A percentile compares a stretch with the other conserved stretches of the same genome.
These are phyloP conservation scores for Xyrauchen texanus DNA, from an alignment of 2,113 vertebrate genomes.

Conservation along the genomic window DNA sequence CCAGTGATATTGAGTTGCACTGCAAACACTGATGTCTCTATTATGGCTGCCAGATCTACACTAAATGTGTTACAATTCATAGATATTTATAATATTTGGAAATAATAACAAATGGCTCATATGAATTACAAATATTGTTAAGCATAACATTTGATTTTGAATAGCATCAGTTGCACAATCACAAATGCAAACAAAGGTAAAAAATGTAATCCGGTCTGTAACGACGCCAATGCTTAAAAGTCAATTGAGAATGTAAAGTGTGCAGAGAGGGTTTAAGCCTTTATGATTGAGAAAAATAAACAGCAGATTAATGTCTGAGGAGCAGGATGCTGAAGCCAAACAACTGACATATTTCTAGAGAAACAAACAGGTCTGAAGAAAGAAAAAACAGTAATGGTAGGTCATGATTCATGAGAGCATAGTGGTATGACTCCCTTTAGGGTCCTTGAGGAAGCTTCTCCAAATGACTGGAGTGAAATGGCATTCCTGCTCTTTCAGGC, in stretches of 20 bases:
- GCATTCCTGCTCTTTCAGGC: slow-evolving; percentile 38
- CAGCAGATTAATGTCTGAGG: background rate
- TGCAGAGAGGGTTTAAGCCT: background rate
- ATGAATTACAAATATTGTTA: background rate
- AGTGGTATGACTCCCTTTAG: slow-evolving; percentile 17
- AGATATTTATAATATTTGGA: background rate
- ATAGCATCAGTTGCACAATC: background rate
- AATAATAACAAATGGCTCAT: background rate
- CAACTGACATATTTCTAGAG: slow-evolving; percentile 21
- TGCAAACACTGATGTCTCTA: slow-evolving; percentile 9
- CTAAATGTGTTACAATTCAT: background rate
- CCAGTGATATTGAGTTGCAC: background rate
- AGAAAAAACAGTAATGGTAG: slow-evolving; percentile 7
- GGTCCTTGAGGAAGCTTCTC: slow-evolving; percentile 38
- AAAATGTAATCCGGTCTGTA: background rate
- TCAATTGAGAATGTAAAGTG: background rate
- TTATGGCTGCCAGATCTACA: background rate
- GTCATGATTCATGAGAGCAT: slow-evolving; percentile 7
- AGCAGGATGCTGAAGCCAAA: slow-evolving; percentile 19
- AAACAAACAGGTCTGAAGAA: slow-evolving; percentile 23
- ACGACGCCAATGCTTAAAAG: background rate
- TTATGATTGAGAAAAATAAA: slow-evolving; percentile 3
- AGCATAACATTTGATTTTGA: background rate
- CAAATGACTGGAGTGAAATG: slow-evolving; percentile 32
- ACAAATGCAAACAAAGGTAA: background rate